Percentiles rank a stretch among this genome's conserved stretches.
phyloP scores from a whole-genome alignment of 2,888 invertebrate species.

The Timema cristinae region DNA sequence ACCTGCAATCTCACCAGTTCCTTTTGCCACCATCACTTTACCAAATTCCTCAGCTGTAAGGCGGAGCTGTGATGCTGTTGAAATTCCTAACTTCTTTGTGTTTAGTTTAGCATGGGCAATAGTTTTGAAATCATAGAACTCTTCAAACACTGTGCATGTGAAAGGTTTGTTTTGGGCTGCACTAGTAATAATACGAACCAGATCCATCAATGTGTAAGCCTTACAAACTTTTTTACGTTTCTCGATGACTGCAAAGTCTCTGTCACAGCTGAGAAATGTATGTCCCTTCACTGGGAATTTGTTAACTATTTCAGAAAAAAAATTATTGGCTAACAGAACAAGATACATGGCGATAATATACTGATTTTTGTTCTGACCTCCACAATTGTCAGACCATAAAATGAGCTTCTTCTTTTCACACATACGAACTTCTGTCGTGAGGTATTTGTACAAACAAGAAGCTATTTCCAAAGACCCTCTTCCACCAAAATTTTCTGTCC shows the following conservation, averaged over 20 bases:
- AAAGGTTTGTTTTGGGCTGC: not conserved
- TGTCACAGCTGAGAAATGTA: not conserved
- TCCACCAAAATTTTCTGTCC: not conserved
- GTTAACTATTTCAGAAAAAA: not conserved
- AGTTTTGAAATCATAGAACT: constrained; percentile 5
- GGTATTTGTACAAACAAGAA: not conserved
- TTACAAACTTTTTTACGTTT: not conserved
- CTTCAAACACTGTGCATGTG: not conserved
- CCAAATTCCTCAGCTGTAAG: not conserved
- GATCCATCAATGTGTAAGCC: not conserved
- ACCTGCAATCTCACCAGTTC: not conserved
- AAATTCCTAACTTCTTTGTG: not conserved
- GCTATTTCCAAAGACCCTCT: not conserved
- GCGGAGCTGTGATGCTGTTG: too few species aligned
- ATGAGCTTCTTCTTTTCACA: constrained; percentile 4
- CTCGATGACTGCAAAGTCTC: not conserved
- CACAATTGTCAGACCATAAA: constrained; percentile 9
- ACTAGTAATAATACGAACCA: not conserved
- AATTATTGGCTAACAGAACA: not conserved
- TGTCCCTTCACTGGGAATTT: not conserved
- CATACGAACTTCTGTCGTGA: not conserved
- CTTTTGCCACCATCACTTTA: not conserved
- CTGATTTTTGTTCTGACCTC: not conserved
- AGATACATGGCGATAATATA: not conserved
- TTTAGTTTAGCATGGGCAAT: not conserved